Evolutionary conservation across 2,888 invertebrate species (phyloP).

Genomic region (Myopa testacea): DNA sequence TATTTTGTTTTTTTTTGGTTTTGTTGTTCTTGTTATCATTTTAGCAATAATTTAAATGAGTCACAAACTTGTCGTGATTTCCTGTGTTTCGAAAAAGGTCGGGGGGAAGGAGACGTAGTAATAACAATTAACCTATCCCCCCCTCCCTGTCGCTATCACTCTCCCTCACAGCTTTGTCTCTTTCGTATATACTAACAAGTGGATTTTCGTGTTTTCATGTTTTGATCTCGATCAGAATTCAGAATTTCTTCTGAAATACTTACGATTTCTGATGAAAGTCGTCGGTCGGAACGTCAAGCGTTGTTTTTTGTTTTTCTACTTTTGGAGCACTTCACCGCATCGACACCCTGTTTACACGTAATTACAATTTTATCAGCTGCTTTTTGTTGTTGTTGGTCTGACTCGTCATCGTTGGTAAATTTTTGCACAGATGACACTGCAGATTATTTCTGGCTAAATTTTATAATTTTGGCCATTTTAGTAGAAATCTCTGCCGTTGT

Average conservation of each 20-base stretch:
- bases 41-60: conserved; percentile 29
- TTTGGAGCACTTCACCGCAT: neutral
- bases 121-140: neutral
- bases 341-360: neutral
- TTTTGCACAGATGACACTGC: no score
- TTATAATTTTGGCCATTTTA: no score
- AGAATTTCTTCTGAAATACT: neutral
- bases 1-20: neutral
- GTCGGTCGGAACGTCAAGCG: no score
- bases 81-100: neutral
- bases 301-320: neutral
- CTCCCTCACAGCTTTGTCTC: neutral
- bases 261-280: neutral
- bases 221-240: neutral
- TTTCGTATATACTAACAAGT: neutral
- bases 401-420: no score
- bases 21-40: neutral
- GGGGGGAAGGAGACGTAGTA: neutral
- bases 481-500: no score
- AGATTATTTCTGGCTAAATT: no score
- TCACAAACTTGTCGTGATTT: conserved; percentile 19
- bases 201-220: neutral
- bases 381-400: neutral
- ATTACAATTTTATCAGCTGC: neutral
- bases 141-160: neutral